These are phyloP conservation scores for Sminthopsis crassicaudata DNA, from an alignment of 2,113 vertebrate species.

Conservation along the genomic window DNA sequence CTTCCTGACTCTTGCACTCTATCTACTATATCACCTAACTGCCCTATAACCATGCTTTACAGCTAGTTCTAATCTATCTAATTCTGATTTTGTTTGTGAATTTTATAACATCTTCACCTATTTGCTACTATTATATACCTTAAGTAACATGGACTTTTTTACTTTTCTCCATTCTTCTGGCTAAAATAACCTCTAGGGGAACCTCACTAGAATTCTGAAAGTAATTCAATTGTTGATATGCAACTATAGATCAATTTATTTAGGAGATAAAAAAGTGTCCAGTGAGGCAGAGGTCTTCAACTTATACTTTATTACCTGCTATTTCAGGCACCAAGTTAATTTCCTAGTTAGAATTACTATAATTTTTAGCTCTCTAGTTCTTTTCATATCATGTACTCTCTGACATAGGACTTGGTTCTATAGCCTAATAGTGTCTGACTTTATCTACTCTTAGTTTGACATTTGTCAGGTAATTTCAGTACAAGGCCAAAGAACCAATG, in stretches of 20 bases:
- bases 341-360: neutral
- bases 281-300: neutral
- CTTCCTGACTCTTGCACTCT: neutral
- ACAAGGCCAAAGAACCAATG: neutral
- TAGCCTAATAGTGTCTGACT: neutral
- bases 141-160: neutral
- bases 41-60: neutral
- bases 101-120: neutral
- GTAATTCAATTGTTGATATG: neutral
- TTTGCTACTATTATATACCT: neutral
- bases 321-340: neutral
- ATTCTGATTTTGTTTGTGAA: neutral
- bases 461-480: neutral
- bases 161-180: neutral
- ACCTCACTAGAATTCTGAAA: neutral
- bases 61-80: neutral
- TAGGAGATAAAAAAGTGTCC: neutral
- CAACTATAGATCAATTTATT: neutral
- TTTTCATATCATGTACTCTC: neutral
- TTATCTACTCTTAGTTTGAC: neutral
- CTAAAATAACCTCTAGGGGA: neutral
- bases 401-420: neutral
- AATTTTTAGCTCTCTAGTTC: neutral
- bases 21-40: neutral
- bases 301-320: neutral